Percentiles rank a stretch among this genome's conserved stretches.
Evolutionary conservation across 2,888 invertebrate species (phyloP).

Genomic region (Drosophila meridionalis): DNA sequence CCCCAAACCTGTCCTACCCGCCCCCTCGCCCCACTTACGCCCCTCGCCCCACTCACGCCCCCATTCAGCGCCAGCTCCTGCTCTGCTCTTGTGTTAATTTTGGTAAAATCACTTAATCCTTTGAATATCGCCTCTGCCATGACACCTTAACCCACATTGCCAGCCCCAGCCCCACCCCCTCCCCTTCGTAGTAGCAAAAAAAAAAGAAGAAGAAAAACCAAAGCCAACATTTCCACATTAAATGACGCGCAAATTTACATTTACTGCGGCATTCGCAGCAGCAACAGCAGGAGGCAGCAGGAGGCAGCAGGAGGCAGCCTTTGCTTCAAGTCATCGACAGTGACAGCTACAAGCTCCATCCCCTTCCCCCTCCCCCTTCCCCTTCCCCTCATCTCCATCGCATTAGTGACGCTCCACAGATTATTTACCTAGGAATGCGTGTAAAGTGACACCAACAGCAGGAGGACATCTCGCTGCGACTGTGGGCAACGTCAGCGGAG

Average conservation of each 20-base stretch:
- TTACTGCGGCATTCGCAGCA: conserved; percentile 39
- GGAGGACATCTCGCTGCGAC: conserved; percentile 12
- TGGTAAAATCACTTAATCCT: conserved; percentile 78
- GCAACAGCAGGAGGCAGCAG: not conserved
- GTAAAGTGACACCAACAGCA: conserved; percentile 61
- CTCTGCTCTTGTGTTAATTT: conserved; percentile 61
- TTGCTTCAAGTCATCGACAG: conserved; percentile 37
- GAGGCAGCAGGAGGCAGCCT: not conserved
- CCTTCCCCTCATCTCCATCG: conserved; percentile 37
- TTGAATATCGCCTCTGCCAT: conserved; percentile 57
- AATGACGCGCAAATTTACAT: conserved; percentile 79
- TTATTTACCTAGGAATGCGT: conserved; percentile 78
- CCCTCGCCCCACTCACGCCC: no score
- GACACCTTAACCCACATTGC: conserved; percentile 66
- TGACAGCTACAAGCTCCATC: not conserved
- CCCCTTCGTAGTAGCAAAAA: no score
- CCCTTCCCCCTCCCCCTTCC: not conserved
- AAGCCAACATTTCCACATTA: conserved; percentile 54
- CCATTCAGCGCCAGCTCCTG: not conserved
- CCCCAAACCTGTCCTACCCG: no score
- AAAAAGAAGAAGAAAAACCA: conserved; percentile 15
- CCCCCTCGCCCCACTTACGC: no score
- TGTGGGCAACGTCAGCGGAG: no score
- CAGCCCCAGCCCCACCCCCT: not conserved
- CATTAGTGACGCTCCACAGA: conserved; percentile 75